A percentile compares a stretch with the other conserved stretches of the same genome.
Evolutionary conservation across 2,113 vertebrate species (phyloP).

Genomic region (Procavia capensis): DNA sequence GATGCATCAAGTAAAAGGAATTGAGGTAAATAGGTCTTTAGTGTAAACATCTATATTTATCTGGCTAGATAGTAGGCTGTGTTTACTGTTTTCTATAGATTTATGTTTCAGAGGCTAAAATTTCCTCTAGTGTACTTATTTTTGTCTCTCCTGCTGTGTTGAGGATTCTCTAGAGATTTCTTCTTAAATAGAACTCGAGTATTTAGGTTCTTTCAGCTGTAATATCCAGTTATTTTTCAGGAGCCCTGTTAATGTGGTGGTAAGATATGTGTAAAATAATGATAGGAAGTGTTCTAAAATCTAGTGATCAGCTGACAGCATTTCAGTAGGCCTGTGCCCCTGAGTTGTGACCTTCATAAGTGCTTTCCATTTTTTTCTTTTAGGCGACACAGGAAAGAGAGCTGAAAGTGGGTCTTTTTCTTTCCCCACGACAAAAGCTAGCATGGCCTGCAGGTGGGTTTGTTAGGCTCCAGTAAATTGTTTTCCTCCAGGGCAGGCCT

Average conservation of each 20-base stretch:
- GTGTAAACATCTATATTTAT: background rate
- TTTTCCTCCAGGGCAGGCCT: background rate
- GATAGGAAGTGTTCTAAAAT: background rate
- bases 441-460: no score
- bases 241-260: background rate
- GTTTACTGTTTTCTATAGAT: background rate
- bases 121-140: no score
- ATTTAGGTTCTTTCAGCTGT: background rate
- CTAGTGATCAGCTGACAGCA: background rate
- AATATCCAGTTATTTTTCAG: background rate
- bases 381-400: background rate
- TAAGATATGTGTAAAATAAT: background rate
- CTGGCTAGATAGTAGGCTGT: background rate
- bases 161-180: background rate
- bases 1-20: background rate
- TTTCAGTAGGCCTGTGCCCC: background rate
- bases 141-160: no score
- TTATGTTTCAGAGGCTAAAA: background rate
- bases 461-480: background rate
- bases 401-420: background rate
- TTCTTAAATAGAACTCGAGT: background rate
- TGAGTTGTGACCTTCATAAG: background rate
- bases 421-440: no score
- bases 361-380: background rate
- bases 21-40: no score